A percentile compares a stretch with the other conserved stretches of the same genome.
Evolutionary conservation across 2,797 vertebrate species (phyloP).

Genomic region (Antennarius maculatus): DNA sequence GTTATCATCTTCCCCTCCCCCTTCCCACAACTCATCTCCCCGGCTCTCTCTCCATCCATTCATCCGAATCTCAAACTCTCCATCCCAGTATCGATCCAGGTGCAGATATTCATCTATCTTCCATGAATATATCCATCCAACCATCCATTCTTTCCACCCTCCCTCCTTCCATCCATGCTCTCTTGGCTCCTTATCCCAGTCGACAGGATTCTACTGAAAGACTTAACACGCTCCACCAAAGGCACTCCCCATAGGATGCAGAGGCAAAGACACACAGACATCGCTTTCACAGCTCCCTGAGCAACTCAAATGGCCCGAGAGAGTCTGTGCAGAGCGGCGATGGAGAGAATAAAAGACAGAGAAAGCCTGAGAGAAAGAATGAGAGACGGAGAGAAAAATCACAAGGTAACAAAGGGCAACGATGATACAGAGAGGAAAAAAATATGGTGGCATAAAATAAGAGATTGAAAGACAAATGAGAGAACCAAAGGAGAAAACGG

Average conservation of each 20-base stretch:
- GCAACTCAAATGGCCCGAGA: constrained; percentile 71
- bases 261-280: constrained; percentile 64
- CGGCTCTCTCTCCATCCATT: constrained; percentile 36
- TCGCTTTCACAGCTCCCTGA: constrained; percentile 76
- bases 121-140: constrained; percentile 53
- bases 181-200: constrained; percentile 53
- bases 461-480: constrained; percentile 1
- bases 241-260: constrained; percentile 58
- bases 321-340: constrained; percentile 56
- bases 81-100: constrained; percentile 55
- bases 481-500: not conserved
- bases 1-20: constrained; percentile 63
- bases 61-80: constrained; percentile 51
- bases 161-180: constrained; percentile 16
- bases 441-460: constrained; percentile 13
- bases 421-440: constrained; percentile 35
- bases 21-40: constrained; percentile 36
- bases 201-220: constrained; percentile 54
- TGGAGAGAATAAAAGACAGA: constrained; percentile 47
- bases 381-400: constrained; percentile 42
- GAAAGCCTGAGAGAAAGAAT: constrained; percentile 27
- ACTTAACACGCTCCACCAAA: constrained; percentile 64
- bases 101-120: constrained; percentile 46
- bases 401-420: constrained; percentile 41
- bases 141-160: constrained; percentile 20